Evolutionary conservation across 2,888 invertebrate species (phyloP).

Genomic region (Eupithecia centaureata): DNA sequence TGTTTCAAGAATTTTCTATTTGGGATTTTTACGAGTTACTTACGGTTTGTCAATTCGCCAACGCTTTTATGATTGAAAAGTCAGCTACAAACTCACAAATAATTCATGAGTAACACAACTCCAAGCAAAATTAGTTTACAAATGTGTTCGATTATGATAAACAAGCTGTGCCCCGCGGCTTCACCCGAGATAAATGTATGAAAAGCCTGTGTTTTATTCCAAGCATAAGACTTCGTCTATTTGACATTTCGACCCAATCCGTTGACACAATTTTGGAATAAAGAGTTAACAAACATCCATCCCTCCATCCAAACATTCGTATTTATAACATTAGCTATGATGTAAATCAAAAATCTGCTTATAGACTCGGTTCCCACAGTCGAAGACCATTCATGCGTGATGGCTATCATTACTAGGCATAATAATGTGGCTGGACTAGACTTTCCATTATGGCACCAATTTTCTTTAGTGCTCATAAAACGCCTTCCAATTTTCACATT

Average conservation of each 20-base stretch:
- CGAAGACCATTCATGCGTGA: slow-evolving; percentile 37
- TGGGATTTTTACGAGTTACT: slow-evolving; percentile 55
- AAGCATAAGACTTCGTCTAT: too few relatives aligned
- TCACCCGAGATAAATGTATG: too few relatives aligned
- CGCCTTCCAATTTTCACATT: slow-evolving; percentile 27
- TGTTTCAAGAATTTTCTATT: slow-evolving; percentile 70
- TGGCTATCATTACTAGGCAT: slow-evolving; percentile 34
- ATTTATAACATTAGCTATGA: too few relatives aligned
- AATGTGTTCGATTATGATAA: background rate
- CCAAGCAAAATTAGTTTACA: background rate
- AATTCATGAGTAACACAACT: background rate
- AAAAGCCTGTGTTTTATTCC: too few relatives aligned
- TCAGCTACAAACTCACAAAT: background rate
- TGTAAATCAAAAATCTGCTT: background rate
- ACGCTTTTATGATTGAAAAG: slow-evolving; percentile 29
- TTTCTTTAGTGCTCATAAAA: slow-evolving; percentile 15
- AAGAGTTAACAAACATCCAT: too few relatives aligned
- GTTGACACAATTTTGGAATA: too few relatives aligned
- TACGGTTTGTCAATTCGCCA: slow-evolving; percentile 52
- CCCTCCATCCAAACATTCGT: too few relatives aligned
- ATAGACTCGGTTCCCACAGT: slow-evolving; percentile 35
- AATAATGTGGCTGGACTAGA: slow-evolving; percentile 30
- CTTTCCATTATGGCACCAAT: slow-evolving; percentile 5
- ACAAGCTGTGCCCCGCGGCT: too few relatives aligned
- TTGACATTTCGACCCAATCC: too few relatives aligned